Evolutionary conservation across 2,888 invertebrate species (phyloP).

Genomic region (Lycocerus yunnanus): DNA sequence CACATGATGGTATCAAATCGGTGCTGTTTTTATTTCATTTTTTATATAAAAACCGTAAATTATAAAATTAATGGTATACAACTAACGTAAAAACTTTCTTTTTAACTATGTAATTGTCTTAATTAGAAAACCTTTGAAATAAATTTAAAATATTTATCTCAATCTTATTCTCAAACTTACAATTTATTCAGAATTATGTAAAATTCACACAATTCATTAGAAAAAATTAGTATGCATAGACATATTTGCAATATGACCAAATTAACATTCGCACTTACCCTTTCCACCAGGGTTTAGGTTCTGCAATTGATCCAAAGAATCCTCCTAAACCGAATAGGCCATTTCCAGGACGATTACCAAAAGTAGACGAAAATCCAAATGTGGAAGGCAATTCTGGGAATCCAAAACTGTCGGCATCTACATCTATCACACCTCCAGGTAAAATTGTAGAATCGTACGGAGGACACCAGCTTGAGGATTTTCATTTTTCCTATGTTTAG

Average conservation of each 20-base stretch:
- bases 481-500: slow-evolving; percentile 38
- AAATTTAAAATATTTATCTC: neutral
- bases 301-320: slow-evolving; percentile 42
- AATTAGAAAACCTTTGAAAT: neutral
- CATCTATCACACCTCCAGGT: slow-evolving; percentile 47
- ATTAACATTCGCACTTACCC: slow-evolving; percentile 53
- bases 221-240: neutral
- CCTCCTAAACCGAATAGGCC: slow-evolving; percentile 44
- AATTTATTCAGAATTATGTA: neutral
- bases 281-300: slow-evolving; percentile 56
- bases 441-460: slow-evolving; percentile 30
- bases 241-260: neutral
- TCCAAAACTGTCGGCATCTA: slow-evolving; percentile 37
- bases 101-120: neutral
- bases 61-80: neutral
- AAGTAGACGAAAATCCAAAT: slow-evolving; percentile 33
- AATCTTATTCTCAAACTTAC: neutral
- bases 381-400: slow-evolving; percentile 14
- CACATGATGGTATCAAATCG: neutral
- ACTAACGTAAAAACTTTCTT: neutral
- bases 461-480: slow-evolving; percentile 32
- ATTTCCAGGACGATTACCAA: slow-evolving; percentile 24
- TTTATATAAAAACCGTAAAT: neutral
- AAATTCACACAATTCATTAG: neutral
- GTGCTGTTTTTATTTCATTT: neutral